Evolutionary conservation across 1,140 invertebrate species (phyloP).

Genomic region (Calycopis cecrops): DNA sequence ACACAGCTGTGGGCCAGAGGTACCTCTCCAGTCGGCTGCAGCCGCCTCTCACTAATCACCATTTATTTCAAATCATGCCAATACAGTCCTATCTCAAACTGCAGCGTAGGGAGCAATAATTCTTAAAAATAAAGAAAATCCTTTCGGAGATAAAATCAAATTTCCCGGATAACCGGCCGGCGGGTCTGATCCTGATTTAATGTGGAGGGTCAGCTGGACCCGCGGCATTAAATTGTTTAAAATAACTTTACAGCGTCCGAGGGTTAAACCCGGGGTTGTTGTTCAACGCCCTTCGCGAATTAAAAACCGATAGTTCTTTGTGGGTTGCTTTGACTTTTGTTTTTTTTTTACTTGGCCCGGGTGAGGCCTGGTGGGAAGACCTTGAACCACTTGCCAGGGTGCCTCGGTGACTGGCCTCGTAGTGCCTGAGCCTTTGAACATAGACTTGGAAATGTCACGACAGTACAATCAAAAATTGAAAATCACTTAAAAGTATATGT

Average conservation of each 20-base stretch:
- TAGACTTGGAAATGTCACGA: too few relatives aligned
- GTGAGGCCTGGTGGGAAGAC: too few relatives aligned
- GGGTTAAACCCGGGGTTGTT: slow-evolving; percentile 46
- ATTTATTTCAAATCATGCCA: slow-evolving; percentile 2
- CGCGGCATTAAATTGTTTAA: slow-evolving; percentile 62
- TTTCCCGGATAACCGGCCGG: slow-evolving; percentile 54
- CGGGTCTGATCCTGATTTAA: slow-evolving; percentile 53
- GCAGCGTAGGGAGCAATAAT: slow-evolving; percentile 59
- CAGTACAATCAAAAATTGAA: too few relatives aligned
- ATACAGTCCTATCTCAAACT: slow-evolving; percentile 38
- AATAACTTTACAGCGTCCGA: slow-evolving; percentile 57
- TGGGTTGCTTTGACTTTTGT: neutral
- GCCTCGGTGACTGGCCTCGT: too few relatives aligned
- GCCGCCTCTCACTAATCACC: too few relatives aligned
- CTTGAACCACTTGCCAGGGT: too few relatives aligned
- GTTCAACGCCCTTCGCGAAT: slow-evolving; percentile 25
- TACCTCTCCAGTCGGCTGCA: too few relatives aligned
- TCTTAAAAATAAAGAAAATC: slow-evolving; percentile 64
- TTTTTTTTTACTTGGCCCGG: too few relatives aligned
- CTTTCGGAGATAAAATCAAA: slow-evolving; percentile 43
- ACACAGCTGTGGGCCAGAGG: too few relatives aligned
- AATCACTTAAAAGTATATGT: too few relatives aligned
- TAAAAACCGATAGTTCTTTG: neutral
- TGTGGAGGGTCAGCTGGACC: slow-evolving; percentile 48
- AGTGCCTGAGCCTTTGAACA: too few relatives aligned